Base-by-base conservation (phyloP, 2,888 invertebrate species). In the Tetramorium bicarinatum region DNA sequence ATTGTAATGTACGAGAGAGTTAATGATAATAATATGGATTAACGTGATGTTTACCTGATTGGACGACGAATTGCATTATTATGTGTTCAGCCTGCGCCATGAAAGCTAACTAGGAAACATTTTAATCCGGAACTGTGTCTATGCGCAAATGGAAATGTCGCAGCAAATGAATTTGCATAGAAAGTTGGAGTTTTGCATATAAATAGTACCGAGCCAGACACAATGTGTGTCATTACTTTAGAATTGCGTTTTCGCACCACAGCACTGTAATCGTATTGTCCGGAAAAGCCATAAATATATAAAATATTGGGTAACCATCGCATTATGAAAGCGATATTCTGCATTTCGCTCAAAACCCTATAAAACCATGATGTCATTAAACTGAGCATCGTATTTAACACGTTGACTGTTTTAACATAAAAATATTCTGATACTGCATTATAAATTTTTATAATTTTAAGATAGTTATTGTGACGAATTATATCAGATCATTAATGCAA, bases 161-260 rank as follows among this genome's bases (percentile, higher is more conserved):
- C 71, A 80, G 79, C 79, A 80, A 80, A 80, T 80, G 59, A 80
- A 80, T 80, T 80, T 80, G 79, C 79, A 80, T 80, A 80, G 79
- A 80, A 80, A 80, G 79, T 80, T 80, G 72, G 79, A 80, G 79
- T 80, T 80, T 80, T 80, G 79, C 79, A 80, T 80, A 71, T 80
- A 80, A 80, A 80, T 80, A 72, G 79, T 80, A 25, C 79, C 79
- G 47, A 56, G 59, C 59, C 72, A 38, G 72, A 59, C 72, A 80
- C 79, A 80, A 80, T 80, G 79, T 80, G 79, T 80, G 79, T 80
- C 79, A 80, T 80, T 80, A 80, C 79, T 71, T 80, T 80, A 80
- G 71, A 80, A 80, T 80, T 80, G 79, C 72, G 59, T 71, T 80
- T 59, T 71, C 72, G 79, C 72, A 41, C 72, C 34, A 54, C 79